Evolutionary conservation across 2,888 invertebrate genomes (phyloP), one percentile per base, ranked within the genome.

Genomic region (Limnephilus lunatus): DNA sequence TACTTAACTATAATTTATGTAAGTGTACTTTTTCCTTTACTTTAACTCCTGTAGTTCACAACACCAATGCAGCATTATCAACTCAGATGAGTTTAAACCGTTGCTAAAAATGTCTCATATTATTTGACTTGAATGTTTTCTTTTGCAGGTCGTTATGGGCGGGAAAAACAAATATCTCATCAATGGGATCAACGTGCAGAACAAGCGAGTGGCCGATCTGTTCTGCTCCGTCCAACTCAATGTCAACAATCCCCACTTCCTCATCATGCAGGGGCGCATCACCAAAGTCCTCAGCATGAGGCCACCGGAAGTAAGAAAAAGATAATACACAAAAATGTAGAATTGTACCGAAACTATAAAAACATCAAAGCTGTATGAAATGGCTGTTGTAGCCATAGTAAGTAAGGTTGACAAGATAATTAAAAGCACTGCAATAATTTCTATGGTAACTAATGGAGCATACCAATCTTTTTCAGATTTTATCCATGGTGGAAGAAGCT

Each of bases 241-340:
- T 95, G 99, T 99, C 2, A 99, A 99, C 96, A 99, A 99, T 96
- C 99, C 99, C 0, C 99, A 99, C 95, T 99, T 99, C 95, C 97
- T 99, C 80, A 99, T 99, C 94, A 99, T 99, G 99, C 99, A 99
- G 96, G 99, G 99, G 0, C 97, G 99, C 94, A 99, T 99, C 94
- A 99, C 99, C 1, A 99, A 99, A 96, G 99, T 99, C 3, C 96
- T 99, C 44, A 99, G 99, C 95, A 99, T 99, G 99, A 99, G 99
- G 95, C 99, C 99, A 0, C 97, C 97, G 85, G 99, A 99, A 97
- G 98, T 98, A 95, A 94, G 94, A 94, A 68, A 68, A 68, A 68
- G 7, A 68, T 9, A n/a, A 25, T 25, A 9, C 9, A 14, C 48
- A 15, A 15, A 15, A 15, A 39, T 3, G 25, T 68, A n/a, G 68